Percentiles rank a stretch among this genome's conserved stretches.
Evolutionary conservation across 2,113 vertebrate species (phyloP).

Genomic region (Lonchura striata): DNA sequence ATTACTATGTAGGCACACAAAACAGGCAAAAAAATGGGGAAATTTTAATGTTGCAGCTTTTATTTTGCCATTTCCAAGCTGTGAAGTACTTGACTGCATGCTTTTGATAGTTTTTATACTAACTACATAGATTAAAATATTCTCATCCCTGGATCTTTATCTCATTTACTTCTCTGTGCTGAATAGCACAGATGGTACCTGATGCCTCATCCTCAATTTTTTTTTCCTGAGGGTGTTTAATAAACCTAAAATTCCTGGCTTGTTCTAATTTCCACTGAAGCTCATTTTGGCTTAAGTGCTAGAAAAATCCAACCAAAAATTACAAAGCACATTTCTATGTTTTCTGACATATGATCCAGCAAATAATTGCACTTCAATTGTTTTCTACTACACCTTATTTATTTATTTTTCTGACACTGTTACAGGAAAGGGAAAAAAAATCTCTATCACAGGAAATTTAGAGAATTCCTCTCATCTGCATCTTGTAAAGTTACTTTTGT

Average conservation of each 20-base stretch:
- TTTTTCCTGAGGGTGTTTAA: not conserved
- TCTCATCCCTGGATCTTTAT: not conserved
- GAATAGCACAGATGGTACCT: not conserved
- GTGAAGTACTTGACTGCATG: not conserved
- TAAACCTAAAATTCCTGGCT: not conserved
- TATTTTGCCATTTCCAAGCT: not conserved
- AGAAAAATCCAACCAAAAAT: not conserved
- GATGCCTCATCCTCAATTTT: not conserved
- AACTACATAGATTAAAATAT: not conserved
- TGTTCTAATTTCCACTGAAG: not conserved
- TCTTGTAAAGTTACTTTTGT: not conserved
- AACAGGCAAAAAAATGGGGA: not conserved
- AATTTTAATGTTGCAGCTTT: not conserved
- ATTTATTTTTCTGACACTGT: not conserved
- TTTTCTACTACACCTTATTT: not conserved
- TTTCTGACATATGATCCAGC: not conserved
- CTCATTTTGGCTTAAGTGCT: not conserved
- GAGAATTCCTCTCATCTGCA: not conserved
- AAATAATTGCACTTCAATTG: not conserved
- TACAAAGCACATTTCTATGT: not conserved
- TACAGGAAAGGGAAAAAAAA: not conserved
- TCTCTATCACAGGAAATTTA: not conserved
- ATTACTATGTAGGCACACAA: not conserved
- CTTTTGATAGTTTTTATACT: not conserved
- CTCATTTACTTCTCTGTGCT: not conserved